Conservation (phyloP, 2,888 invertebrate genomes). For the Calameuta filiformis region DNA sequence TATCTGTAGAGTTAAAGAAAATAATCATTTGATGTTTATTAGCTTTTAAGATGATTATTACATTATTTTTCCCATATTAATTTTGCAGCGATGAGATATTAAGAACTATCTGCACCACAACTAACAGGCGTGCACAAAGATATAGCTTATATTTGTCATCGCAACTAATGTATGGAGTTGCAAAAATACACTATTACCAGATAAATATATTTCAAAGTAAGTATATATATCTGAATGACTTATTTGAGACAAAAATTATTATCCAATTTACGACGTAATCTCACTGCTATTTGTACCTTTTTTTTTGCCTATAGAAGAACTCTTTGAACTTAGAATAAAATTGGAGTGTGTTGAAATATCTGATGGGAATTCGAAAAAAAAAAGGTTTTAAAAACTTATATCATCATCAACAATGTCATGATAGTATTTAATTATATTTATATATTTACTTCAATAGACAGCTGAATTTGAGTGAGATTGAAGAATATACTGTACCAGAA, state of each 20-base stretch:
- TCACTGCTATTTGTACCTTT: not conserved
- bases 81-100: conserved; percentile 23
- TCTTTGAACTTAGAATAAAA: not conserved
- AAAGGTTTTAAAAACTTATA: not conserved
- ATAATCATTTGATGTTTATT: not conserved
- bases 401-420: not conserved
- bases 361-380: not conserved
- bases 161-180: conserved; percentile 33
- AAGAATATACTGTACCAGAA: not conserved
- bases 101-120: not conserved
- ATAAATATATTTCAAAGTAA: conserved; percentile 27
- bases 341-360: not conserved
- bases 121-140: not conserved
- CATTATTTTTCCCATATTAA: not conserved
- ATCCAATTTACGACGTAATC: not conserved
- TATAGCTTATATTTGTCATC: conserved; percentile 35
- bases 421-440: not conserved
- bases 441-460: not conserved
- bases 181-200: conserved; percentile 33
- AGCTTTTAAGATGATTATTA: too few species aligned
- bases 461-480: not conserved
- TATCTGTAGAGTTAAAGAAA: not conserved
- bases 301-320: not conserved
- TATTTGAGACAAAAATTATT: not conserved
- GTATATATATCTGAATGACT: not conserved